Base-by-base conservation (phyloP, 2,888 invertebrate species). In the Stramonita haemastoma region DNA sequence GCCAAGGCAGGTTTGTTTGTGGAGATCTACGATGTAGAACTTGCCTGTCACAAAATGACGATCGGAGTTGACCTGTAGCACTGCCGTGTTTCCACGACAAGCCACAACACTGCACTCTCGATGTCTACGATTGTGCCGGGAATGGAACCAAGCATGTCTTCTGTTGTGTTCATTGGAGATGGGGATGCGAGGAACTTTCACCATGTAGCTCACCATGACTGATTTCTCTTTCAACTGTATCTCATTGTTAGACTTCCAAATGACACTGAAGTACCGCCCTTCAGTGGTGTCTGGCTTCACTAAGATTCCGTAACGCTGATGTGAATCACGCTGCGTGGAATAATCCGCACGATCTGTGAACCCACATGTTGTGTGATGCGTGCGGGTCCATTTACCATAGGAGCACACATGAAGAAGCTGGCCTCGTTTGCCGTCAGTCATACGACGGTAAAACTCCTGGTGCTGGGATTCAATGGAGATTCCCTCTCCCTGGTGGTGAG, bases 211-310 rank as follows among this genome's bases (percentile, higher is more conserved):
- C 66, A 89, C 88, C 89, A 90, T 90, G 19, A 92, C 89, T 32
- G 92, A 91, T 89, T 92, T 93, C 85, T 93, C 93, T 17, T 91
- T 89, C 13, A 93, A 60, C 6, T 91, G 87, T 36, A 93, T 77
- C 86, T 93, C 92, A 26, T 91, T 91, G 70, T 91, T 91, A 46
- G 90, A 90, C 46, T 91, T 92, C 83, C 92, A 92, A 36, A 86
- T 90, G 2, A 92, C 91, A 77, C 90, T 88, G 32, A 93, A 89
- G 79, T 91, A 93, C 17, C 93, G 84, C 0, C 94, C 94, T 81
- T 93, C 91, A 1, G 92, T 93, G 17, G 92, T 92, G 85, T 94
- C 94, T 0, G 94, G 93, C 88, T 93, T 93, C 19, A 92, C 93
- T 1, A 93, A 90, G 17, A 93, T 91, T 17, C 94, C 93, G 88